phyloP scores from a whole-genome alignment of 1,140 invertebrate genomes.

The Hylaeus anthracinus region DNA sequence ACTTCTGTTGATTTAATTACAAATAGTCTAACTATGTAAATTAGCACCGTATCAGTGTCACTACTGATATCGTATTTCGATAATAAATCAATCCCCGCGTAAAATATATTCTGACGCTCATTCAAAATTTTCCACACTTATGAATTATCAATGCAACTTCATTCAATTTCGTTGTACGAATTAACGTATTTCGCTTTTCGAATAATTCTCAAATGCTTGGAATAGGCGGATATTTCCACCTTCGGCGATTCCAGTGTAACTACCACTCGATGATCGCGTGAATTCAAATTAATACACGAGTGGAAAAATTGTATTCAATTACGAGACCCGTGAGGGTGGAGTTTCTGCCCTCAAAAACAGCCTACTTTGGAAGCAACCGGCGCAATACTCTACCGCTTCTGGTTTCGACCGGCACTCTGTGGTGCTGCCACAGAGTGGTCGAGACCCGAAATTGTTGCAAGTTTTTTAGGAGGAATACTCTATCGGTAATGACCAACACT shows the following conservation, averaged over 20 bases:
- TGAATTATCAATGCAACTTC: neutral
- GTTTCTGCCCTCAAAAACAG: slow-evolving; percentile 29
- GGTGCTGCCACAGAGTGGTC: slow-evolving; percentile 61
- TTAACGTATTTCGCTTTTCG: neutral
- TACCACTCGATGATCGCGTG: neutral
- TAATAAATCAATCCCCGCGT: neutral
- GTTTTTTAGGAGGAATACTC: slow-evolving; percentile 34
- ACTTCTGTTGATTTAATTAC: neutral
- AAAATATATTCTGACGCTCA: neutral
- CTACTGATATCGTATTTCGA: neutral
- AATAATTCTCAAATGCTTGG: neutral
- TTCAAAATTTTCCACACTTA: neutral
- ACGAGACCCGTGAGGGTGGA: slow-evolving; percentile 23
- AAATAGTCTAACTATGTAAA: neutral
- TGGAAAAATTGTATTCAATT: neutral
- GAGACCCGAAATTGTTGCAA: slow-evolving; percentile 60
- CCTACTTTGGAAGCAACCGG: slow-evolving; percentile 39
- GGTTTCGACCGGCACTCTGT: slow-evolving; percentile 62
- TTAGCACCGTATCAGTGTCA: neutral
- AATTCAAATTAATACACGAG: neutral
- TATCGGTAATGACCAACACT: slow-evolving; percentile 61
- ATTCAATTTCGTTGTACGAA: neutral
- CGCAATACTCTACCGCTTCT: slow-evolving; percentile 47
- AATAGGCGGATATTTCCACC: neutral
- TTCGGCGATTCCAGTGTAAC: neutral